These are phyloP conservation scores for Melanargia galathea DNA, from an alignment of 2,888 invertebrate species.

Conservation along the genomic window DNA sequence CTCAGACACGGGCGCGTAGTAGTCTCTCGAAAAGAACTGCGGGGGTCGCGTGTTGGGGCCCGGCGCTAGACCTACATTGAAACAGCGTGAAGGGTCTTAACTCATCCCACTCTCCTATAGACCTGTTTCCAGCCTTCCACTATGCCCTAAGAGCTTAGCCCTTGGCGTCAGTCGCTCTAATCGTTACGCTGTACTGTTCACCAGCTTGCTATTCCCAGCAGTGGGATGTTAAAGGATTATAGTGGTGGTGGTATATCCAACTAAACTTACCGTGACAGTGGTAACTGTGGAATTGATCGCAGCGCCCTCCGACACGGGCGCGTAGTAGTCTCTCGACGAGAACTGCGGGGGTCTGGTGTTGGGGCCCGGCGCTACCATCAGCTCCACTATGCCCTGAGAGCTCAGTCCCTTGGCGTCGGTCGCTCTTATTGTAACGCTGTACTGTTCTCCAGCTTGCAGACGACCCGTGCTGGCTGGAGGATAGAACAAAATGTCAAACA, in stretches of 20 bases:
- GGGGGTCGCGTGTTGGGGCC: conserved; percentile 93
- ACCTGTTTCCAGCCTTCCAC: too few species aligned
- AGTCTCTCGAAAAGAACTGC: conserved; percentile 89
- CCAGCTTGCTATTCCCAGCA: too few species aligned
- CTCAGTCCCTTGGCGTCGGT: conserved; percentile 90
- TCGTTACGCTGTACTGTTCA: too few species aligned
- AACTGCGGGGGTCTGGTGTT: conserved; percentile 91
- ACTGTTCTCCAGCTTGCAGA: conserved; percentile 92
- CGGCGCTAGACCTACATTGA: too few species aligned
- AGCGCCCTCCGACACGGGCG: conserved; percentile 94
- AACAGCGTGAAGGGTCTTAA: too few species aligned
- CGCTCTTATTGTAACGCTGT: conserved; percentile 93
- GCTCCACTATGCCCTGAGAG: conserved; percentile 93
- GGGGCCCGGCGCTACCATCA: conserved; percentile 92
- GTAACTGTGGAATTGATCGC: conserved; percentile 93
- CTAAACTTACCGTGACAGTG: conserved; percentile 84
- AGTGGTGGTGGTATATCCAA: too few species aligned
- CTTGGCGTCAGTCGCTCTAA: too few species aligned
- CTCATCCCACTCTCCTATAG: too few species aligned
- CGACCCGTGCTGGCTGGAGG: conserved; percentile 87
- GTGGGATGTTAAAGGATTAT: too few species aligned
- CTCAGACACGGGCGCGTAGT: conserved; percentile 94
- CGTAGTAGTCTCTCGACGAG: conserved; percentile 90
- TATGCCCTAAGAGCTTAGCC: background rate
- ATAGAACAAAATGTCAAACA: conserved; percentile 3